Evolutionary conservation across 2,113 vertebrate genomes (phyloP).

Genomic region (Ceuthmochares aereus): DNA sequence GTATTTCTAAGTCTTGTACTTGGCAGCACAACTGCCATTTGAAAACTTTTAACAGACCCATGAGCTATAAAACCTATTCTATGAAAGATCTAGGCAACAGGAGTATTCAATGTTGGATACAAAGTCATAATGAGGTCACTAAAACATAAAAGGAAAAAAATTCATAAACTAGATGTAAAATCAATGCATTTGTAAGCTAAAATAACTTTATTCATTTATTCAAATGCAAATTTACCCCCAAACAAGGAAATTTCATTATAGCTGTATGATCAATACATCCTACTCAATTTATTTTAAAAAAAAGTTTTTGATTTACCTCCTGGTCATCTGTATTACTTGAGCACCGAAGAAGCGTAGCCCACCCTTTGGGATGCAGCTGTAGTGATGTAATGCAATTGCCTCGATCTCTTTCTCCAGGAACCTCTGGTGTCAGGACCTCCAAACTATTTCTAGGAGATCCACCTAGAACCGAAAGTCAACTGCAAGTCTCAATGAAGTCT

Average conservation of each 20-base stretch:
- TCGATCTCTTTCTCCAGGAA: conserved; percentile 92
- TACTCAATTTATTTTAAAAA: not conserved
- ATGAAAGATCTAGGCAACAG: not conserved
- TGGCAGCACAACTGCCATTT: not conserved
- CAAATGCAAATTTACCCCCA: not conserved
- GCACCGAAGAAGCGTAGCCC: conserved; percentile 95
- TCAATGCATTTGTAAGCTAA: not conserved
- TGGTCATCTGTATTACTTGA: conserved; percentile 98
- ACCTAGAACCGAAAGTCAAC: conserved; percentile 71
- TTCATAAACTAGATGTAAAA: not conserved
- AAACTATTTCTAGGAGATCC: conserved; percentile 94
- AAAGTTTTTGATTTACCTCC: conserved; percentile 80
- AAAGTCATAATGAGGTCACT: not conserved
- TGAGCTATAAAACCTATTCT: not conserved
- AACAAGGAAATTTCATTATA: not conserved
- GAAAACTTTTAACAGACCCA: not conserved
- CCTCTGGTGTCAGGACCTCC: conserved; percentile 96
- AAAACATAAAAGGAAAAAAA: not conserved
- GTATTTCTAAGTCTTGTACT: not conserved
- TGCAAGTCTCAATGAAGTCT: not conserved
- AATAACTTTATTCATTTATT: not conserved
- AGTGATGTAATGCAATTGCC: conserved; percentile 98
- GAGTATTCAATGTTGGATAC: not conserved
- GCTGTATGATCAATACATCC: not conserved
- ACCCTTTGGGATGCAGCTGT: conserved; percentile 97